These are phyloP conservation scores for Oryctes rhinoceros DNA, from an alignment of 1,140 invertebrate genomes.

Conservation along the genomic window DNA sequence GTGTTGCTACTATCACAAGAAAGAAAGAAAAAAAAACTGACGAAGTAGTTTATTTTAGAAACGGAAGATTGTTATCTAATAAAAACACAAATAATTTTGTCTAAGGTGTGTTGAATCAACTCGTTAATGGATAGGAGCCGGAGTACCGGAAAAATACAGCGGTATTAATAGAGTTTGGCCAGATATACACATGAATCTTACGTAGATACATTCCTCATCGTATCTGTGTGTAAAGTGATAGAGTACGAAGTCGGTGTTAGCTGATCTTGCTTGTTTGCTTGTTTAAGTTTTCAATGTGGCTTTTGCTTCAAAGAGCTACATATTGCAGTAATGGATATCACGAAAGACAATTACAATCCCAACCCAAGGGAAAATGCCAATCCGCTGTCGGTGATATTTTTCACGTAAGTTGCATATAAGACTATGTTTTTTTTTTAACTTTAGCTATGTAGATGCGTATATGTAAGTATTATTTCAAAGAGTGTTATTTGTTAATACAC, in stretches of 20 bases:
- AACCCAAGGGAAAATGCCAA: slow-evolving; percentile 57
- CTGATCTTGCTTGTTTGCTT: slow-evolving; percentile 2
- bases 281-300: not conserved
- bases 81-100: slow-evolving; percentile 16
- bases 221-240: slow-evolving; percentile 8
- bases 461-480: too few species aligned
- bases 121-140: slow-evolving; percentile 6
- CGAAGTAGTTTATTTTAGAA: slow-evolving; percentile 7
- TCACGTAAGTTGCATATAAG: slow-evolving; percentile 53
- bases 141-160: not conserved
- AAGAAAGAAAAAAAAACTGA: slow-evolving; percentile 11
- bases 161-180: not conserved
- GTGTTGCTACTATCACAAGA: not conserved
- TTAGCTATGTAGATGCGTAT: too few species aligned
- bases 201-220: not conserved
- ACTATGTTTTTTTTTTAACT: not conserved
- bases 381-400: slow-evolving; percentile 54
- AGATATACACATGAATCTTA: not conserved
- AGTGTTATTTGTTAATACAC: too few species aligned
- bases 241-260: not conserved
- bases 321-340: slow-evolving; percentile 52
- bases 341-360: slow-evolving; percentile 55
- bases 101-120: slow-evolving; percentile 10
- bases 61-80: slow-evolving; percentile 1
- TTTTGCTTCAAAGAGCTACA: not conserved